A percentile compares a stretch with the other conserved stretches of the same genome.
Conservation (phyloP, 1,140 invertebrate genomes). For the Colletes latitarsis region DNA sequence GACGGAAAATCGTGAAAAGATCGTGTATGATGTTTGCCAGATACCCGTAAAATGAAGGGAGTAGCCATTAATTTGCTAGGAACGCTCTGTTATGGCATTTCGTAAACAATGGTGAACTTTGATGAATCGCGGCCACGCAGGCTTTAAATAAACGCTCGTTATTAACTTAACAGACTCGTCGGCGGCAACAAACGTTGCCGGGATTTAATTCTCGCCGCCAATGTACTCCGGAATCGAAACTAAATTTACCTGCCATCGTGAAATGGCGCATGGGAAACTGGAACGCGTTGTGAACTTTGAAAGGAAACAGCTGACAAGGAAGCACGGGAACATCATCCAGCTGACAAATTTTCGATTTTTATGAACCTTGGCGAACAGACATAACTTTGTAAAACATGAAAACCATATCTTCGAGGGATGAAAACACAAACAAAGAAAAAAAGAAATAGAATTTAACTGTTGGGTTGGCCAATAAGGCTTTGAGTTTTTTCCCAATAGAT, state of each 20-base stretch:
- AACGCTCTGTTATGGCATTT: conserved; percentile 75
- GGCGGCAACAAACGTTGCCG: conserved; percentile 69
- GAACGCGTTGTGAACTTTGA: not conserved
- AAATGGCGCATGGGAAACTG: not conserved
- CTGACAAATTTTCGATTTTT: no score
- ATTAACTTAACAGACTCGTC: conserved; percentile 75
- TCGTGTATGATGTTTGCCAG: conserved; percentile 1
- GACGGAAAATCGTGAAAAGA: conserved; percentile 17
- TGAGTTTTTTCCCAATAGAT: no score
- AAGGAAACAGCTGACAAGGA: no score
- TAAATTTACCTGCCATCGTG: conserved; percentile 38
- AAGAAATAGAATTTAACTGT: no score
- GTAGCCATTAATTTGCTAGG: conserved; percentile 71
- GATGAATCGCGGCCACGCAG: conserved; percentile 67
- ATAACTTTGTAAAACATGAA: no score
- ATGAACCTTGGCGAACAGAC: no score
- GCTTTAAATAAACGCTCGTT: conserved; percentile 72
- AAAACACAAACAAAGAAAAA: no score
- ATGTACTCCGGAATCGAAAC: conserved; percentile 39
- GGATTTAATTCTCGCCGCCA: conserved; percentile 36
- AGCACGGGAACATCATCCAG: not conserved
- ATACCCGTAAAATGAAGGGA: conserved; percentile 55
- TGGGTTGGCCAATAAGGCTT: no score
- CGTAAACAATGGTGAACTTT: conserved; percentile 68
- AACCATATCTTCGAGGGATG: no score